These are phyloP conservation scores for Pygmarrhopalites habei DNA, from an alignment of 1,140 invertebrate genomes.

Conservation along the genomic window DNA sequence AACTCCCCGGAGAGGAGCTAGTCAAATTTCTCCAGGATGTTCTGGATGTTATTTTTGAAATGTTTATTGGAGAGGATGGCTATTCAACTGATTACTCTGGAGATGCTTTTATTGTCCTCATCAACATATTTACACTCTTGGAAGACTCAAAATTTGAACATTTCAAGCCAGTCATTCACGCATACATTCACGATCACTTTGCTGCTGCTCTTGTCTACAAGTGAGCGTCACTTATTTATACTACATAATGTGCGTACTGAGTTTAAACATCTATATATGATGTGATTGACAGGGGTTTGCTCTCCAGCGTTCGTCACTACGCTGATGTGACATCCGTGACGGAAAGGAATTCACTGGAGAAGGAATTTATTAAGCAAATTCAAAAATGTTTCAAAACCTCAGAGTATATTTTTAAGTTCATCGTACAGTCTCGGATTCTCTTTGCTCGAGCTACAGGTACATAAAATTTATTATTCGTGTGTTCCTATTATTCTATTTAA, in stretches of 20 bases:
- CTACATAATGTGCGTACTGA: neutral
- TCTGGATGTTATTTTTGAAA: slow-evolving; percentile 84
- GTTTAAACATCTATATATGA: neutral
- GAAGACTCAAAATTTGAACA: slow-evolving; percentile 90
- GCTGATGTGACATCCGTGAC: slow-evolving; percentile 71
- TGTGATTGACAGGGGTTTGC: slow-evolving; percentile 56
- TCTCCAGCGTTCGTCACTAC: slow-evolving; percentile 83
- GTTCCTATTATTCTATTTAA: too few relatives aligned
- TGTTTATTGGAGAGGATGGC: slow-evolving; percentile 89
- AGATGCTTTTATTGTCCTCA: slow-evolving; percentile 68
- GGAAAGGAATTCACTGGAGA: too few relatives aligned
- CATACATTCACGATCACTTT: slow-evolving; percentile 91
- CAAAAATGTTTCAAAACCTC: slow-evolving; percentile 83
- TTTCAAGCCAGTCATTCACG: slow-evolving; percentile 90
- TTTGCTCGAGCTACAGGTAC: slow-evolving; percentile 85
- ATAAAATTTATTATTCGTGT: too few relatives aligned
- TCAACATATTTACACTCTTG: slow-evolving; percentile 77
- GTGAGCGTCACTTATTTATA: slow-evolving; percentile 48
- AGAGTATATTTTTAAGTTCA: slow-evolving; percentile 91
- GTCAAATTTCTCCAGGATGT: slow-evolving; percentile 95
- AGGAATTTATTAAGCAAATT: slow-evolving; percentile 78
- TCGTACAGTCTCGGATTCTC: slow-evolving; percentile 81
- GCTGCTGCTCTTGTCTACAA: slow-evolving; percentile 91
- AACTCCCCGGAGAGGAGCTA: slow-evolving; percentile 79
- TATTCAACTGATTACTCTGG: slow-evolving; percentile 67